These are phyloP conservation scores for Macrotrachela quadricornifera DNA, from an alignment of 1,140 invertebrate genomes.

Conservation along the genomic window DNA sequence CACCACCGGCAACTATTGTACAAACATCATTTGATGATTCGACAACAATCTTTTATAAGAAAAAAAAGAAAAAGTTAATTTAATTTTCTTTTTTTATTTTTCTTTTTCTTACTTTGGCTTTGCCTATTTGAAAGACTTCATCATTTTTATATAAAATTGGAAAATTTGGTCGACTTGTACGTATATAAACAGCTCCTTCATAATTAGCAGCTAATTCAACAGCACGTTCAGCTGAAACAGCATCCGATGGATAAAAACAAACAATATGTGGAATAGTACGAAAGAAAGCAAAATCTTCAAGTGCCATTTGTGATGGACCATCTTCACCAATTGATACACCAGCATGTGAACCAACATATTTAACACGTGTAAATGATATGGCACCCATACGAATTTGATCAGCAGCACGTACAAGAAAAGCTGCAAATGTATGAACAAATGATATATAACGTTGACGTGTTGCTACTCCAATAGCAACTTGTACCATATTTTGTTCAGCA, in stretches of 20 bases:
- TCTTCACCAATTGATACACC: slow-evolving; percentile 81
- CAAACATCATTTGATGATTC: slow-evolving; percentile 49
- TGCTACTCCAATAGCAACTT: slow-evolving; percentile 69
- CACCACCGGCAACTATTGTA: slow-evolving; percentile 66
- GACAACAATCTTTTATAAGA: slow-evolving; percentile 39
- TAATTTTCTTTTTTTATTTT: not conserved
- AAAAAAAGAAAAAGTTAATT: not conserved
- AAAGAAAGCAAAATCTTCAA: slow-evolving; percentile 93
- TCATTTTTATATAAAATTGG: slow-evolving; percentile 66
- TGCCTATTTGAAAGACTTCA: slow-evolving; percentile 49
- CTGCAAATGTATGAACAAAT: slow-evolving; percentile 87
- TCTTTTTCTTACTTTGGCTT: slow-evolving; percentile 32
- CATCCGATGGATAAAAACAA: slow-evolving; percentile 89
- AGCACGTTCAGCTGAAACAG: slow-evolving; percentile 72
- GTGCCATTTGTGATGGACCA: slow-evolving; percentile 96
- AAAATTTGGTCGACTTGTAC: slow-evolving; percentile 75
- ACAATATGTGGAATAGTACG: slow-evolving; percentile 67
- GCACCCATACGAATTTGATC: slow-evolving; percentile 95
- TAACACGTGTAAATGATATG: slow-evolving; percentile 89
- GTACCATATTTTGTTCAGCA: slow-evolving; percentile 90
- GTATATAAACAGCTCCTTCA: slow-evolving; percentile 78
- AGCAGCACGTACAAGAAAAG: slow-evolving; percentile 83
- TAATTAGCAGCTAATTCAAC: slow-evolving; percentile 87
- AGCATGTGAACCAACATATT: slow-evolving; percentile 79
- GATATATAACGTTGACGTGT: slow-evolving; percentile 66